Percentiles rank a stretch among this genome's conserved stretches.
Evolutionary conservation across 2,888 invertebrate species (phyloP).

Genomic region (Agrotis puta): DNA sequence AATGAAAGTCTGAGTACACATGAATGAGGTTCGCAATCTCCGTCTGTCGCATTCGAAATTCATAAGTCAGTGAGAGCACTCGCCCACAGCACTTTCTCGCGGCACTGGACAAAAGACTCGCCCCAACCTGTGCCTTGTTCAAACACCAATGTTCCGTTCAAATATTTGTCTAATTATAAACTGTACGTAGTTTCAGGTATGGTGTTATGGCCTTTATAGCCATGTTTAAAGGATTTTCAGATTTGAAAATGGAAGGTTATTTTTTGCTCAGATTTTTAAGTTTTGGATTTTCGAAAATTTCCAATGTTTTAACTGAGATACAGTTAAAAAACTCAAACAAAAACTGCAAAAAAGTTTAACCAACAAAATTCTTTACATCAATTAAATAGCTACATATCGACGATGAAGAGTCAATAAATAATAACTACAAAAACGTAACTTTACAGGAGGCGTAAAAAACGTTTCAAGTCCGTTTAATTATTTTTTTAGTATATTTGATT

Average conservation of each 20-base stretch:
- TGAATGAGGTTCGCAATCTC: slow-evolving; percentile 69
- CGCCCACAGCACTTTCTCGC: slow-evolving; percentile 57
- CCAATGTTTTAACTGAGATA: not conserved
- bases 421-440: too few species aligned
- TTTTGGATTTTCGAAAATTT: not conserved
- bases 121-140: slow-evolving; percentile 71
- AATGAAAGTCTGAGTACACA: slow-evolving; percentile 62
- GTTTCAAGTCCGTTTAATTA: too few species aligned
- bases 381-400: not conserved
- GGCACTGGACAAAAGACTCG: slow-evolving; percentile 75
- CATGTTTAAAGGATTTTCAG: slow-evolving; percentile 48
- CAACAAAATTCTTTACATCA: not conserved
- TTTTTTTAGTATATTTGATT: too few species aligned
- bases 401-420: too few species aligned
- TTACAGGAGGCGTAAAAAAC: too few species aligned
- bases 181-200: slow-evolving; percentile 68
- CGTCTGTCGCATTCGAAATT: slow-evolving; percentile 80
- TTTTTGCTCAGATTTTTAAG: not conserved
- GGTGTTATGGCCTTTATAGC: slow-evolving; percentile 51
- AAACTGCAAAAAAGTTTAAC: not conserved
- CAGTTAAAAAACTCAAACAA: not conserved
- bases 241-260: not conserved
- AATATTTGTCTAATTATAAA: slow-evolving; percentile 84
- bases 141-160: slow-evolving; percentile 82
- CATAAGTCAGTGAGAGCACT: slow-evolving; percentile 75